Base-by-base conservation (phyloP, 2,888 invertebrate species). In the Melanargia galathea region DNA sequence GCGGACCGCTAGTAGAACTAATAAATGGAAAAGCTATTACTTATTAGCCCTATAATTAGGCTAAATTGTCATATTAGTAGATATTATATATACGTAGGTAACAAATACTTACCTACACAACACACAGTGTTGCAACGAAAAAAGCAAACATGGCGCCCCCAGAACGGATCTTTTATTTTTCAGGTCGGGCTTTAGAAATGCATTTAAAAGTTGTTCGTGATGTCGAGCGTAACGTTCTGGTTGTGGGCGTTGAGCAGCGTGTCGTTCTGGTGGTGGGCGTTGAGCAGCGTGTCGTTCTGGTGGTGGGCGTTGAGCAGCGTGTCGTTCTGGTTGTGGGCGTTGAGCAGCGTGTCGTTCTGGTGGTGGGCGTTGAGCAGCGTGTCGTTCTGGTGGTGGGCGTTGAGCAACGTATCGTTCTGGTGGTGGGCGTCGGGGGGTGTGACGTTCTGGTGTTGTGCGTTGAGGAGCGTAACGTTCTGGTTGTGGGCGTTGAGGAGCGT, bases 161-260 rank as follows among this genome's bases (percentile, higher is more conserved):
- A n/a, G n/a, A n/a, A n/a, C n/a, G n/a, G n/a, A n/a, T n/a, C n/a
- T n/a, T n/a, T n/a, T n/a, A n/a, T n/a, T n/a, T n/a, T n/a, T n/a
- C n/a, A n/a, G n/a, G n/a, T n/a, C n/a, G n/a, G n/a, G n/a, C n/a
- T n/a, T n/a, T 22, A 1, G 16, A 49, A 49, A 49, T 30, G 26
- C 49, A 30, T n/a, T 56, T 45, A 56, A 20, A 56, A 56, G 43
- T 46, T 35, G 30, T 58, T 46, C 22, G 20, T 48, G n/a, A 58
- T 35, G 46, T 66, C 65, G 8, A 66, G 16, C 0, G 65, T 60
- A 16, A 63, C 43, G 22, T 65, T 63, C 16, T 24, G 26, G 4
- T 62, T 60, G n/a, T 40, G 26, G 2, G 60, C 35, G 30, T 72
- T 74, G 33, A 77, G 22, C n/a, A n/a, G n/a, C n/a, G n/a, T 60